Evolutionary conservation across 1,140 invertebrate species (phyloP).

Genomic region (Procambarus clarkii): DNA sequence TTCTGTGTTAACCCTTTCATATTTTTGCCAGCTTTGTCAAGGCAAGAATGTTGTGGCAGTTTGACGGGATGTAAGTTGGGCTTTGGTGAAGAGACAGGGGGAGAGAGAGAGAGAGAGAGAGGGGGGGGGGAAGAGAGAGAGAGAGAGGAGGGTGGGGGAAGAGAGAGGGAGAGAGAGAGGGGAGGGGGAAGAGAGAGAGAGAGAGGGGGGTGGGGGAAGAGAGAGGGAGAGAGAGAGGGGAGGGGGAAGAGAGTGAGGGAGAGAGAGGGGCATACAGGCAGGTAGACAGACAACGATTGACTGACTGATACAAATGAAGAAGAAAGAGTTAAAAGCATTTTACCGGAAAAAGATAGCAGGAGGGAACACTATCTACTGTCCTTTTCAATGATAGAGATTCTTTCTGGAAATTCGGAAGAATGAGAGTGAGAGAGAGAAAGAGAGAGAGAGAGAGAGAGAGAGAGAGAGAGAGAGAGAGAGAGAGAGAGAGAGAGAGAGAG

Average conservation of each 20-base stretch:
- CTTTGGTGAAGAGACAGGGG: neutral
- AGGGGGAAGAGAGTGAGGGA: no score
- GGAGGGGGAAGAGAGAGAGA: neutral
- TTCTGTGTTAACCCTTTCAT: conserved; percentile 56
- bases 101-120: neutral
- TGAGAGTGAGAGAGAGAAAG: no score
- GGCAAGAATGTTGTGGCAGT: conserved; percentile 41
- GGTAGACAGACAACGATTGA: no score
- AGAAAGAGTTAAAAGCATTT: no score
- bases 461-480: neutral
- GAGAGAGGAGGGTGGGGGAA: neutral
- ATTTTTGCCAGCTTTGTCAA: conserved; percentile 42
- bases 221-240: no score
- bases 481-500: neutral
- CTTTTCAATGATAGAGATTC: no score
- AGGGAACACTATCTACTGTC: no score
- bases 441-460: neutral
- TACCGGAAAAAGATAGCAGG: no score
- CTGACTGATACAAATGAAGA: no score
- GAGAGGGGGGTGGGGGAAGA: no score
- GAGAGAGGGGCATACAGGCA: no score
- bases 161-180: neutral
- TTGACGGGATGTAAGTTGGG: neutral
- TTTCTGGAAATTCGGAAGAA: no score
- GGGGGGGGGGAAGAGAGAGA: neutral